phyloP scores from a whole-genome alignment of 2,113 vertebrate species.

The Cololabis saira region DNA sequence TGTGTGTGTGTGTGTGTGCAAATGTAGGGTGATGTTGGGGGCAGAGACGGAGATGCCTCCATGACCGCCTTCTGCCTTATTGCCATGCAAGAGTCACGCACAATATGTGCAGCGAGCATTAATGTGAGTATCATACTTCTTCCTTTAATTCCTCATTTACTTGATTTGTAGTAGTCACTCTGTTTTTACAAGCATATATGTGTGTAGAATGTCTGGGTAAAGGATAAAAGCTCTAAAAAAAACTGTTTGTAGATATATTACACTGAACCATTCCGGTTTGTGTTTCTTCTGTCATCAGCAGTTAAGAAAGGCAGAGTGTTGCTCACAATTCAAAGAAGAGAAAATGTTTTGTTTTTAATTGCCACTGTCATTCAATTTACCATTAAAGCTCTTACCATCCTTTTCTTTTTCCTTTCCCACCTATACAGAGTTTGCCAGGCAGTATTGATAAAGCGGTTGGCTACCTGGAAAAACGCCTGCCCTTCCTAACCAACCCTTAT shows the following conservation, averaged over 20 bases:
- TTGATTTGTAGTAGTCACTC: not conserved
- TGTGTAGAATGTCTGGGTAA: no score
- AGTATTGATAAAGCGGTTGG: slow-evolving; percentile 78
- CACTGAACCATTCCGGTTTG: no score
- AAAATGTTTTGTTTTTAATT: no score
- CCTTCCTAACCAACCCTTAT: slow-evolving; percentile 80
- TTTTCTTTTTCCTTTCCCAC: not conserved
- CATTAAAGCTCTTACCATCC: not conserved
- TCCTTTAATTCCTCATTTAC: not conserved
- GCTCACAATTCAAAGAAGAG: no score
- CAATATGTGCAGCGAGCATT: slow-evolving; percentile 74
- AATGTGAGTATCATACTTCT: slow-evolving; percentile 76
- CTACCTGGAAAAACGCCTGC: slow-evolving; percentile 76
- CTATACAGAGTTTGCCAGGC: slow-evolving; percentile 68
- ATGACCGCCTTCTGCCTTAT: slow-evolving; percentile 89
- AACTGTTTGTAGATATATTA: no score
- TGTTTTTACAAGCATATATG: no score
- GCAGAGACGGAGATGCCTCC: slow-evolving; percentile 77
- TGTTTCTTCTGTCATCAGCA: no score
- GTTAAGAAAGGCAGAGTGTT: no score
- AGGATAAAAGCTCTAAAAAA: no score
- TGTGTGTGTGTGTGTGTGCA: not conserved
- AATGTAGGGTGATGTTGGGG: slow-evolving; percentile 80
- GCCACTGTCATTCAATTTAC: not conserved
- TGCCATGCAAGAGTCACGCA: slow-evolving; percentile 82